These are phyloP conservation scores for Orcinus orca DNA, from an alignment of 2,113 vertebrate genomes.

Conservation along the genomic window DNA sequence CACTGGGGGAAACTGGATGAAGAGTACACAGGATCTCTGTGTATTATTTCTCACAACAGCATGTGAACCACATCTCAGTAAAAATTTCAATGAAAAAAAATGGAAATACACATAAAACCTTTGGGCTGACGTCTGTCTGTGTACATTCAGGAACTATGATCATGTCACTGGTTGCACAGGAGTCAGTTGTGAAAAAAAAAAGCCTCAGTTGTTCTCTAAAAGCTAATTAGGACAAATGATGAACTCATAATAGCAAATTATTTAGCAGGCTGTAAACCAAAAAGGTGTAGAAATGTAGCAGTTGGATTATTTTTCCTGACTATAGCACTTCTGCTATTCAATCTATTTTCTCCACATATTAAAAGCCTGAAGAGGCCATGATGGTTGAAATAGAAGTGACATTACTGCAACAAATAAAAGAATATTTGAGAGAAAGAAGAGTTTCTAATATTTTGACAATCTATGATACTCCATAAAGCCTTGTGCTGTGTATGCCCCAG, in stretches of 20 bases:
- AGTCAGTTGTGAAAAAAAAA: not conserved
- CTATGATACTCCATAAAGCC: not conserved
- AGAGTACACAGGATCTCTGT: not conserved
- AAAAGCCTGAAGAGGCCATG: not conserved
- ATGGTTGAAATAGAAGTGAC: not conserved
- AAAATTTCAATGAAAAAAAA: not conserved
- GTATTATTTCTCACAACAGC: not conserved
- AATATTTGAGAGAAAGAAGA: not conserved
- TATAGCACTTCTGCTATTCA: not conserved
- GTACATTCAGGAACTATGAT: conserved; percentile 30
- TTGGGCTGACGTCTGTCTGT: conserved; percentile 38
- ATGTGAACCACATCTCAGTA: conserved; percentile 31
- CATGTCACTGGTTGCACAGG: not conserved
- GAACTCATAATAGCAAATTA: not conserved
- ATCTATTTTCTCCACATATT: not conserved
- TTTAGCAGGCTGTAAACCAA: not conserved
- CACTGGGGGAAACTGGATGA: not conserved
- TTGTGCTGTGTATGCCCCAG: not conserved
- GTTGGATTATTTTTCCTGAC: not conserved
- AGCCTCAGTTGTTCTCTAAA: not conserved
- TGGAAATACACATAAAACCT: not conserved
- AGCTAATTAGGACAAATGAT: not conserved
- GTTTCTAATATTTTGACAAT: not conserved
- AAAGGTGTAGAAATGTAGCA: not conserved
- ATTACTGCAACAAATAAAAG: not conserved